Evolutionary conservation across 2,113 vertebrate genomes (phyloP).

Genomic region (Petrocephalus microphthalmus): DNA sequence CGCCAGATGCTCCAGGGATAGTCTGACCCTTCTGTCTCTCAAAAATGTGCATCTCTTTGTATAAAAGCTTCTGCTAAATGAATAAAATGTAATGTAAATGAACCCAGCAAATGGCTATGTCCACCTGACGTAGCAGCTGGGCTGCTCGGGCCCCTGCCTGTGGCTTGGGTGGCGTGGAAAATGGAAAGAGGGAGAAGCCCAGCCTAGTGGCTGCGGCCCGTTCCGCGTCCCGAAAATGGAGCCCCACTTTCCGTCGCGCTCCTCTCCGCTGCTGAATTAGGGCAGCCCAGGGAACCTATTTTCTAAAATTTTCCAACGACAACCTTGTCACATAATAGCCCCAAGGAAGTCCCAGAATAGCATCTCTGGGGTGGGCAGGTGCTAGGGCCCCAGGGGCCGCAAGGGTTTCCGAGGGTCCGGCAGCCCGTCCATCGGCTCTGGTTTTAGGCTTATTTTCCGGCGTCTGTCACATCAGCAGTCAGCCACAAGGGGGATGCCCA

Average conservation of each 20-base stretch:
- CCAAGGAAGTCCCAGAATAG: constrained; percentile 65
- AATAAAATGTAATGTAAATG: not conserved
- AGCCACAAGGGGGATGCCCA: not conserved
- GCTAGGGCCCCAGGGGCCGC: not conserved
- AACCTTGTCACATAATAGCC: constrained; percentile 48
- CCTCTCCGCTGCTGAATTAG: constrained; percentile 54
- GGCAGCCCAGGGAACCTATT: constrained; percentile 61
- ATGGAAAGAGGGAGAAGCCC: not conserved
- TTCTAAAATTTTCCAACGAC: constrained; percentile 61
- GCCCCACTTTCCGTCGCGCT: not conserved
- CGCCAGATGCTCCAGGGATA: not conserved
- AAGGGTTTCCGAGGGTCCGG: not conserved
- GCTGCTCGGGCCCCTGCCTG: not conserved
- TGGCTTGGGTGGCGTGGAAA: not conserved
- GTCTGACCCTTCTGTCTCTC: not conserved
- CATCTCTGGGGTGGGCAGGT: constrained; percentile 41
- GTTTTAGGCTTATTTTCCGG: not conserved
- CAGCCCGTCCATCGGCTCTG: not conserved
- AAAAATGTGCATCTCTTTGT: not conserved
- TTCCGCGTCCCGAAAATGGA: not conserved
- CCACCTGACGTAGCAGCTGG: not conserved
- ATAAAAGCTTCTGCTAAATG: not conserved
- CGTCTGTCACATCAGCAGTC: not conserved
- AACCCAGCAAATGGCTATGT: not conserved
- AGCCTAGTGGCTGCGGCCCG: not conserved